Percentiles rank a stretch among this genome's conserved stretches.
Evolutionary conservation across 2,888 invertebrate genomes (phyloP).

Genomic region (Melanchra persicariae): DNA sequence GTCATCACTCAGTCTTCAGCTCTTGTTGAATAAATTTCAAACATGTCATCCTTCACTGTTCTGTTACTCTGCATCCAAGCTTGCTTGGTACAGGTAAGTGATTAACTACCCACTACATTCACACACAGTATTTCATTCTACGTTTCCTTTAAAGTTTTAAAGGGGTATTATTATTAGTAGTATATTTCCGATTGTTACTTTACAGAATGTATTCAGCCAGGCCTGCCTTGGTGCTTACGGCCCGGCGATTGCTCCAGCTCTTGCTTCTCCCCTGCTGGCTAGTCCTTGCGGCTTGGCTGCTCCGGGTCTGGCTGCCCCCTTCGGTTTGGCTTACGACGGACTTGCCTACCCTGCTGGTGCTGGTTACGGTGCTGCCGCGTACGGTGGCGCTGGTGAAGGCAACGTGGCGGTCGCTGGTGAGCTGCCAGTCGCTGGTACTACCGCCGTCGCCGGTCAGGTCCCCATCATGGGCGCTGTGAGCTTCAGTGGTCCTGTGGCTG

Average conservation of each 20-base stretch:
- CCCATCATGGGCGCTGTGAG: constrained; percentile 69
- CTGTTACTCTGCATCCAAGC: constrained; percentile 66
- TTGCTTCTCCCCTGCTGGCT: constrained; percentile 14
- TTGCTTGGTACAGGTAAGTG: constrained; percentile 71
- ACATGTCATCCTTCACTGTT: background rate
- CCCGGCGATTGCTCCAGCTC: constrained; percentile 26
- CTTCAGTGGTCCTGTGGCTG: constrained; percentile 62
- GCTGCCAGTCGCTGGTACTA: constrained; percentile 72
- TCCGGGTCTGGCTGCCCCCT: background rate
- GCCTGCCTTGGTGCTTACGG: constrained; percentile 14
- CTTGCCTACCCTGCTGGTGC: constrained; percentile 21
- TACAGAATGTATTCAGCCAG: constrained; percentile 1
- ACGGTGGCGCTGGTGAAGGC: constrained; percentile 68
- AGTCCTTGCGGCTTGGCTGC: constrained; percentile 1
- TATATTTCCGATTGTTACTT: too few species aligned
- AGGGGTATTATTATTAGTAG: too few species aligned
- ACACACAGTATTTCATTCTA: too few species aligned
- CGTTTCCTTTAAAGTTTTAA: too few species aligned
- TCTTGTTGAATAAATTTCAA: background rate
- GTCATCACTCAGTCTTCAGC: too few species aligned
- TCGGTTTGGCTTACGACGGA: constrained; percentile 26
- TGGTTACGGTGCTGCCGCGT: constrained; percentile 44
- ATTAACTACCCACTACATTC: background rate
- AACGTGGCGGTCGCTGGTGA: constrained; percentile 72
- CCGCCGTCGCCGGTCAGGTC: constrained; percentile 66